Conservation (phyloP, 2,113 vertebrate species). For the Ellobius talpinus region DNA sequence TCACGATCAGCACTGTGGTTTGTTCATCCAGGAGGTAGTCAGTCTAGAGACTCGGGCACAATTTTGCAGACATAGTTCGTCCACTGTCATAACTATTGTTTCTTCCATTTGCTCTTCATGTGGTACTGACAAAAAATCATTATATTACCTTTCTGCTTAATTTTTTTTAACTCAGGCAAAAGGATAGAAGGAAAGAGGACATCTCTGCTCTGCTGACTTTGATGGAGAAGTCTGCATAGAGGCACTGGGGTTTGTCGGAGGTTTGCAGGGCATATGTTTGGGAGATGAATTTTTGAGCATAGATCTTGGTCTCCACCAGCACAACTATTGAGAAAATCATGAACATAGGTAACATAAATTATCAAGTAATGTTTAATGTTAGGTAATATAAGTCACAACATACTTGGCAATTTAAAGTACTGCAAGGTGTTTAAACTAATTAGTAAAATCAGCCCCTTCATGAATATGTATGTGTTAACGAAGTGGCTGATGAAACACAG, state of each 20-base stretch:
- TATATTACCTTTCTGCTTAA: neutral
- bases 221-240: neutral
- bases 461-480: neutral
- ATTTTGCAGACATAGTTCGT: accelerated
- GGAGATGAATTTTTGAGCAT: neutral
- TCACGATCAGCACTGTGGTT: neutral
- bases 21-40: accelerated
- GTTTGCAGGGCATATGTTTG: accelerated
- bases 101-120: neutral
- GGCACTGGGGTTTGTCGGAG: no score
- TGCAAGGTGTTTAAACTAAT: neutral
- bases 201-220: neutral
- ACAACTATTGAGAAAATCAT: neutral
- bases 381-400: neutral
- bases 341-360: neutral
- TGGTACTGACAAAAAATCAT: no score
- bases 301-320: neutral
- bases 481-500: neutral
- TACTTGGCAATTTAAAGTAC: neutral
- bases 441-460: neutral
- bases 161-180: neutral
- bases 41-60: neutral
- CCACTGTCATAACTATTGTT: accelerated
- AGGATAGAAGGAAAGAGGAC: neutral
- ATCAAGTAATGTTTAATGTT: neutral